phyloP scores from a whole-genome alignment of 2,888 invertebrate genomes.

The Rhodophaea formosa region DNA sequence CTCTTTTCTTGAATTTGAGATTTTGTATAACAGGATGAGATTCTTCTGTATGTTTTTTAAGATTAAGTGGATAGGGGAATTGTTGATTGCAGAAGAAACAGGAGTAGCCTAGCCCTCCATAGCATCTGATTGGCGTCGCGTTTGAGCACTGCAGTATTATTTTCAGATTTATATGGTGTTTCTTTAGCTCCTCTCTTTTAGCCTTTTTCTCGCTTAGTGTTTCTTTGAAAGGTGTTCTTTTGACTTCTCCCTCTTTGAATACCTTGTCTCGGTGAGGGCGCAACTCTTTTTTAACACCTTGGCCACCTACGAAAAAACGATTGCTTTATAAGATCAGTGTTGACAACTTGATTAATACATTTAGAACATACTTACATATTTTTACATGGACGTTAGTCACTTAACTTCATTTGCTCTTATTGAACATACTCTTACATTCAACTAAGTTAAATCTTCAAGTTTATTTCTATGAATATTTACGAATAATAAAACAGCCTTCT shows the following conservation, averaged over 20 bases:
- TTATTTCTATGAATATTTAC: no score
- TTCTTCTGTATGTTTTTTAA: slow-evolving; percentile 41
- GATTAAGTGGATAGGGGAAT: slow-evolving; percentile 33
- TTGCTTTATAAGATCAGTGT: slow-evolving; percentile 8
- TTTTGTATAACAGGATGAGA: slow-evolving; percentile 26
- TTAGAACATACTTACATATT: neutral
- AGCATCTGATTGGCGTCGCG: slow-evolving; percentile 43
- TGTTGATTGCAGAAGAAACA: slow-evolving; percentile 41
- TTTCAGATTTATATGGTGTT: slow-evolving; percentile 28
- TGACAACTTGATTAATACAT: neutral
- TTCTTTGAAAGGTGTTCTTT: slow-evolving; percentile 10
- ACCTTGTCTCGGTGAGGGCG: neutral
- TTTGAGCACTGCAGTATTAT: slow-evolving; percentile 39
- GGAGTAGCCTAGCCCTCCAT: slow-evolving; percentile 36
- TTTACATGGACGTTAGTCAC: no score
- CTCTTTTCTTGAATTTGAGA: slow-evolving; percentile 20
- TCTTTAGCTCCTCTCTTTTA: slow-evolving; percentile 16
- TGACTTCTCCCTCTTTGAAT: neutral
- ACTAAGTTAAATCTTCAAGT: neutral
- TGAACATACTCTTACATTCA: neutral
- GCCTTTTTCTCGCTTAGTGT: neutral
- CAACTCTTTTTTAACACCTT: slow-evolving; percentile 25
- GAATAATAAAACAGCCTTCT: no score
- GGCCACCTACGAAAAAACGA: slow-evolving; percentile 27
- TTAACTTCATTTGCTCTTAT: neutral